phyloP scores from a whole-genome alignment of 2,888 invertebrate species.

The Panopea generosa region DNA sequence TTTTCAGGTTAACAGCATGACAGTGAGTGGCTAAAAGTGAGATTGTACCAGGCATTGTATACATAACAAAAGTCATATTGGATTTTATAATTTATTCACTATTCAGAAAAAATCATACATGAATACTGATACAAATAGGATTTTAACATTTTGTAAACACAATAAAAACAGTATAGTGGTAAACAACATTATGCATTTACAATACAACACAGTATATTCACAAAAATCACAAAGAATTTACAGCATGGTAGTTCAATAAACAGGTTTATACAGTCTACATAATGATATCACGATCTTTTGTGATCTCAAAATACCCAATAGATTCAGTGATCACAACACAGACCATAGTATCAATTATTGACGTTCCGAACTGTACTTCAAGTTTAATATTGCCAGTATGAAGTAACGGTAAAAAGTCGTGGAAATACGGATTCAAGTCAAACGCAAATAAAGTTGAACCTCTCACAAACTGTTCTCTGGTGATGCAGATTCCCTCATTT shows the following conservation, averaged over 20 bases:
- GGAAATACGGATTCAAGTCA: constrained; percentile 4
- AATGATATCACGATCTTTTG: constrained; percentile 12
- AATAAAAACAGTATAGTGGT: not conserved
- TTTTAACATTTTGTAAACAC: not conserved
- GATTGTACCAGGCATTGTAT: too few species aligned
- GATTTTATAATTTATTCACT: too few species aligned
- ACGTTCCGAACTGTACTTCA: constrained; percentile 25
- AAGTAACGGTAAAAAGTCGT: constrained; percentile 8
- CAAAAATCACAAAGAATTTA: not conserved
- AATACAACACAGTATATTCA: not conserved
- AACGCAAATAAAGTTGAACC: constrained; percentile 20
- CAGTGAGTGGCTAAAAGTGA: too few species aligned
- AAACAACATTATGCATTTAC: not conserved
- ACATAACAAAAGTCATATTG: not conserved
- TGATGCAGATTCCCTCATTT: constrained; percentile 5
- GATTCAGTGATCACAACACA: constrained; percentile 31
- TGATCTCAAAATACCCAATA: constrained; percentile 34
- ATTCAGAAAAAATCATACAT: too few species aligned
- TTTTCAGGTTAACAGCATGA: not conserved
- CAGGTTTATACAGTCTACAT: not conserved
- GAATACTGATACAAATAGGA: too few species aligned
- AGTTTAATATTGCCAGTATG: constrained; percentile 25
- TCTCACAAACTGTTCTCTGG: too few species aligned
- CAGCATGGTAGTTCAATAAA: too few species aligned
- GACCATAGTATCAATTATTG: constrained; percentile 21